Evolutionary conservation across 2,113 vertebrate species (phyloP).

Genomic region (Centropristis striata): DNA sequence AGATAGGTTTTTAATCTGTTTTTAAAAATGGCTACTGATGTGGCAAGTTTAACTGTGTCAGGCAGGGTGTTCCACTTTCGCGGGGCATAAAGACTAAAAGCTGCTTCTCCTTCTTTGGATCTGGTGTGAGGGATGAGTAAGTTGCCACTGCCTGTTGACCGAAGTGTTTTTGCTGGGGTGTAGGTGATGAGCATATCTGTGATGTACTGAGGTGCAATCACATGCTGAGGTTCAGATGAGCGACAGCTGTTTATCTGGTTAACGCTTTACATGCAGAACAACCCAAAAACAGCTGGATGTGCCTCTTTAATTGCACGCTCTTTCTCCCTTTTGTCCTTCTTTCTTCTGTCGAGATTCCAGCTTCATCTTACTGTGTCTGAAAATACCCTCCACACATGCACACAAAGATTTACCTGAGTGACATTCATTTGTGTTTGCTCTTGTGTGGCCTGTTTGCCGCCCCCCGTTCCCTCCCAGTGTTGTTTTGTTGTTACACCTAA

Average conservation of each 20-base stretch:
- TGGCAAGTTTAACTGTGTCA: too few species aligned
- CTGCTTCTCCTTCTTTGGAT: too few species aligned
- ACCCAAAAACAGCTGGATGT: neutral
- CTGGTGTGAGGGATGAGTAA: too few species aligned
- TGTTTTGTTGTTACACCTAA: constrained; percentile 46
- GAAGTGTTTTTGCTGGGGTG: too few species aligned
- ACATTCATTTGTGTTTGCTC: constrained; percentile 29
- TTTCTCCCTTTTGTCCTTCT: neutral
- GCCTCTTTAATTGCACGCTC: neutral
- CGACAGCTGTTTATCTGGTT: constrained; percentile 38
- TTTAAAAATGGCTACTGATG: too few species aligned
- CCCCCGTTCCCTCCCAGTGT: neutral
- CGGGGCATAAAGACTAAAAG: too few species aligned
- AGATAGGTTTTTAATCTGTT: too few species aligned
- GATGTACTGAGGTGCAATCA: too few species aligned
- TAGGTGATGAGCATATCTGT: too few species aligned
- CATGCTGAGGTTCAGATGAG: constrained; percentile 26
- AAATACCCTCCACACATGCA: neutral
- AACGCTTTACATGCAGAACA: neutral
- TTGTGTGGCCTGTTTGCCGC: constrained; percentile 1
- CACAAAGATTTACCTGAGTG: constrained; percentile 7
- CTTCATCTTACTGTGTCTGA: neutral
- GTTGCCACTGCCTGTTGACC: too few species aligned
- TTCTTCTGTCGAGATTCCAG: neutral
- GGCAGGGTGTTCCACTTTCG: too few species aligned